Base-by-base conservation (phyloP, 1,140 invertebrate species). In the Cydia amplana region DNA sequence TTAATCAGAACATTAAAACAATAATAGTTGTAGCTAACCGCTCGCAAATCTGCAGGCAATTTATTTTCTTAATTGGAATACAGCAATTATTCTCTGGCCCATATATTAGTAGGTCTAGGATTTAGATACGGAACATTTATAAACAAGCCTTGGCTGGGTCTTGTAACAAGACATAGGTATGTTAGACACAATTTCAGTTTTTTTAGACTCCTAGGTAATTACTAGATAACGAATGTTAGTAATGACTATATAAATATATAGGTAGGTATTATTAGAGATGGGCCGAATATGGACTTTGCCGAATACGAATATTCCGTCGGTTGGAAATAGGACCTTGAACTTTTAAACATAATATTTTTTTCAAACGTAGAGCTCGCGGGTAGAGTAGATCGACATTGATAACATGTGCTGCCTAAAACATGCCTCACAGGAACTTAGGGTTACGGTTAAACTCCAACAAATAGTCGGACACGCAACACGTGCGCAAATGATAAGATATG, bases 21-120 rank as follows among this genome's bases (percentile, higher is more conserved):
- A 36, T n/a, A n/a, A 40, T 70, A 70, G 32, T 70, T 18, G 32
- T 70, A 36, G 32, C 28, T 10, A 32, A 70, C 16, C 65, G 16
- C 28, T 40, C 28, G 65, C 32, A 36, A 18, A 70, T 70, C 65
- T 67, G 65, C 32, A 40, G n/a, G 65, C 65, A 70, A 70, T 70
- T 70, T 70, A 70, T 70, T 70, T 70, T 70, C 65, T 70, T 70
- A 70, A 70, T 43, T 70, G 65, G 32, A 70, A 70, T 43, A 70
- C 65, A 36, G 65, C 32, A 14, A 70, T 70, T 70, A 70, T 40
- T 70, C 65, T 70, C 28, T 70, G 65, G 65, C 65, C 65, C 36
- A 70, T 70, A 43, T 70, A 36, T 43, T 70, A 40, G 28, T 70
- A 70, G 32, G 32, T 70, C 65, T 70, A 70, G 32, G 25, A 65